Evolutionary conservation across 2,888 invertebrate genomes (phyloP).

Genomic region (Clusia tigrina): DNA sequence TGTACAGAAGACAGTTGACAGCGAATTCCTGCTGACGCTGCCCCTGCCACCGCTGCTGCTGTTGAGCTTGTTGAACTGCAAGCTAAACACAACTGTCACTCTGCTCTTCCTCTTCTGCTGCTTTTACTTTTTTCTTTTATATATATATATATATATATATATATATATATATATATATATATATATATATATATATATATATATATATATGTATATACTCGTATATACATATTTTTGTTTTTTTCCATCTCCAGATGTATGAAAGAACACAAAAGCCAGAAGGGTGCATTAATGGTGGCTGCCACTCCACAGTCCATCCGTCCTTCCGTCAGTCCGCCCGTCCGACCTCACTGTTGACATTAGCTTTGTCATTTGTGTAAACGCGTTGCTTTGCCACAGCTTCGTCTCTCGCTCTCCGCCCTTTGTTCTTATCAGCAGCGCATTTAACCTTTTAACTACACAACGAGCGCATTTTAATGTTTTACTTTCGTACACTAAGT

Average conservation of each 20-base stretch:
- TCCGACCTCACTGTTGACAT: constrained; percentile 39
- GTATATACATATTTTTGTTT: too few relatives aligned
- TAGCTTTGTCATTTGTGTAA: constrained; percentile 24
- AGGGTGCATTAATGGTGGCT: constrained; percentile 37
- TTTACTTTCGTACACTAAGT: not conserved
- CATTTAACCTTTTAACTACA: constrained; percentile 1
- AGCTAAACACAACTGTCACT: not conserved
- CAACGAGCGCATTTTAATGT: not conserved
- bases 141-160: too few relatives aligned
- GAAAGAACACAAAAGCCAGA: constrained; percentile 6
- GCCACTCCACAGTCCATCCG: too few relatives aligned
- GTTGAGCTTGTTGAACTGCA: too few relatives aligned
- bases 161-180: too few relatives aligned
- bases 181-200: too few relatives aligned
- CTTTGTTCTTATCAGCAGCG: not conserved
- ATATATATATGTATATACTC: too few relatives aligned
- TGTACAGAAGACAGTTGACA: constrained; percentile 26
- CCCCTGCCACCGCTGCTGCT: too few relatives aligned
- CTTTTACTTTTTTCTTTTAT: not conserved
- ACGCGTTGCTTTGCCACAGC: not conserved
- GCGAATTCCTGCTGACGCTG: constrained; percentile 31
- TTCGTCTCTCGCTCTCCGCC: not conserved
- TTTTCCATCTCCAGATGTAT: too few relatives aligned
- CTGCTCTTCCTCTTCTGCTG: not conserved
- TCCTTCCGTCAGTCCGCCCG: too few relatives aligned